Conservation (phyloP, 2,113 vertebrate species). For the Carassius carassius region DNA sequence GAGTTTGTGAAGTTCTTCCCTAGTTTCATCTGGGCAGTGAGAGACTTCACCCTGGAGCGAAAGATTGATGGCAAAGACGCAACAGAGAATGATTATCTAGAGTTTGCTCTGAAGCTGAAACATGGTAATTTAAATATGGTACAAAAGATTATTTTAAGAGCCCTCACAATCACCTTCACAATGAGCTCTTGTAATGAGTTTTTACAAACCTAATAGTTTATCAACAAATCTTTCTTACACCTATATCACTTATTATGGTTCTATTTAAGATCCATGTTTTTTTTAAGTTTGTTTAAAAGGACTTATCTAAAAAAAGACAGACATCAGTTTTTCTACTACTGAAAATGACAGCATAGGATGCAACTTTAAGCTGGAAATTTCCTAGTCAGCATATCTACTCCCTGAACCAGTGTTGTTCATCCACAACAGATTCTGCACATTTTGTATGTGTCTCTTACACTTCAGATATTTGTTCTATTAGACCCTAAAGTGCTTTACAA, state of each 20-base stretch:
- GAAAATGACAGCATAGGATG: no score
- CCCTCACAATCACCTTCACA: neutral
- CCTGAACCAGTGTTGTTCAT: no score
- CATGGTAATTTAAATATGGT: conserved; percentile 50
- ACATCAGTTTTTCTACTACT: neutral
- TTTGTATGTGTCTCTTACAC: no score
- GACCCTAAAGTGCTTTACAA: no score
- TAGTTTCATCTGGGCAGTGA: conserved; percentile 67
- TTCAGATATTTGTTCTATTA: no score
- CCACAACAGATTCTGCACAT: no score
- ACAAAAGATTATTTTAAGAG: neutral
- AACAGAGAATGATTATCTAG: conserved; percentile 69
- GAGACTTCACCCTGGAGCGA: conserved; percentile 68
- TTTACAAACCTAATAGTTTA: neutral
- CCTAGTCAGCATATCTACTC: neutral
- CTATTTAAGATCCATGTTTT: no score
- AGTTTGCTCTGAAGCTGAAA: conserved; percentile 60
- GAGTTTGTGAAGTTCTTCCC: conserved; percentile 60
- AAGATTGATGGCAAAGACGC: conserved; percentile 51
- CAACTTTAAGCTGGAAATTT: neutral
- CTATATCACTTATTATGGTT: no score
- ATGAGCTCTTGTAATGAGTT: neutral
- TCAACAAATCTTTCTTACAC: neutral
- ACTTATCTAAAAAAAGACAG: no score
- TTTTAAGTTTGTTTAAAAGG: neutral